Base-by-base conservation (phyloP, 2,888 invertebrate species). In the Drosophila lacicola region DNA sequence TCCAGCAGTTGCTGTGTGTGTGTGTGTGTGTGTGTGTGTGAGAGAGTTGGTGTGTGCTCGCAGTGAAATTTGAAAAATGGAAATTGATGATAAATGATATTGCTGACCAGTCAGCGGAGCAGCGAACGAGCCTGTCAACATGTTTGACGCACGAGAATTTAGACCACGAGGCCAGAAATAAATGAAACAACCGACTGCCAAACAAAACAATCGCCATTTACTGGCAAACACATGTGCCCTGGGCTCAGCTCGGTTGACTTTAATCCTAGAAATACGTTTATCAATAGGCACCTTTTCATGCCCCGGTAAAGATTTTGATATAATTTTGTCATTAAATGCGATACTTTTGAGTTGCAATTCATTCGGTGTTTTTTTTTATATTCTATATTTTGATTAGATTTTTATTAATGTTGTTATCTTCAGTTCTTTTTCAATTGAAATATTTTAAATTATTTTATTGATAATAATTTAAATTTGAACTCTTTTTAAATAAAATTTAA, bases 11-110 rank as follows among this genome's bases (percentile, higher is more conserved):
- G 41, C 49, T 57, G 10, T 46, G 29, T 53, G 41, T 34, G 8
- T 42, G 29, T 53, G 10, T 58, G 11, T 58, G n/a, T 41, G 1
- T 45, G 9, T 37, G 33, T 54, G 17, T 67, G 21, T 63, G 19
- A n/a, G n/a, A n/a, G n/a, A 50, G 39, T 67, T 54, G 66, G 58
- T 66, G 77, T 62, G 74, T 79, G 70, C 57, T 78, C 70, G 70
- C 73, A 76, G 80, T 78, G 68, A 81, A 84, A 80, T 88, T 89
- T 89, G 89, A 89, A 89, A 89, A 89, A 90, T 89, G 88, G 85
- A 88, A 89, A 89, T 90, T 89, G 88, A 89, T 89, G 89, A 89
- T 90, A 90, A 89, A 89, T 89, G 89, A 80, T 83, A 77, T 78
- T 85, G 81, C 75, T 80, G 85, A 80, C 80, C 82, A 79, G 76